These are phyloP conservation scores for Nasalis larvatus DNA, from an alignment of 2,113 vertebrate genomes.

Conservation along the genomic window DNA sequence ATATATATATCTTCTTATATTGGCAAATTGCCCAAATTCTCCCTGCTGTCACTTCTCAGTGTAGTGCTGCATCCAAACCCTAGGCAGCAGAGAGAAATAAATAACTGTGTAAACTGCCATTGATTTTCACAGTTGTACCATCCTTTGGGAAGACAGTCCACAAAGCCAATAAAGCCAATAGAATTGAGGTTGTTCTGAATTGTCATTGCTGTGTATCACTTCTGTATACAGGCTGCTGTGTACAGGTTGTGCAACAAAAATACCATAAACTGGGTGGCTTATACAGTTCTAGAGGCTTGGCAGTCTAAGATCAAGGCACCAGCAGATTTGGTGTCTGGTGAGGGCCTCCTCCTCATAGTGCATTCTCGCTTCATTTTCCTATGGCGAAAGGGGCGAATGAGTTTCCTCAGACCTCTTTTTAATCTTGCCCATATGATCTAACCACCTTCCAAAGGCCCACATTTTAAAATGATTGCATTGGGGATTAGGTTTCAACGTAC, in stretches of 20 bases:
- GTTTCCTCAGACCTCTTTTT: background rate
- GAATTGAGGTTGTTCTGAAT: background rate
- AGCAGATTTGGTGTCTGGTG: background rate
- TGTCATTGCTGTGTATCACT: background rate
- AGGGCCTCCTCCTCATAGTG: background rate
- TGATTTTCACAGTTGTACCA: background rate
- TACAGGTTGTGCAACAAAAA: background rate
- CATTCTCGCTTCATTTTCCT: background rate
- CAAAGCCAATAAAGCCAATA: background rate
- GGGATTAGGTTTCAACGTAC: background rate
- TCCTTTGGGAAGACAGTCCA: background rate
- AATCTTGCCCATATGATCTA: background rate
- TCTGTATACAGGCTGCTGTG: background rate
- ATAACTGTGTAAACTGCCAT: background rate
- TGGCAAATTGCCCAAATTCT: background rate
- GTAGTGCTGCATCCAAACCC: background rate
- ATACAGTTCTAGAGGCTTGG: background rate
- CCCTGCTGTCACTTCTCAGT: background rate
- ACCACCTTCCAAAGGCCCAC: background rate
- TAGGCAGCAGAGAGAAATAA: background rate
- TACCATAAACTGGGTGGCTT: background rate
- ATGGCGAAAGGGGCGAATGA: background rate
- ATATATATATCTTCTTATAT: background rate
- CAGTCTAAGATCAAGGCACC: background rate
- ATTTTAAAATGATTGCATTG: background rate